Conservation (phyloP, 1,140 invertebrate species). For the Dufourea novaeangliae region DNA sequence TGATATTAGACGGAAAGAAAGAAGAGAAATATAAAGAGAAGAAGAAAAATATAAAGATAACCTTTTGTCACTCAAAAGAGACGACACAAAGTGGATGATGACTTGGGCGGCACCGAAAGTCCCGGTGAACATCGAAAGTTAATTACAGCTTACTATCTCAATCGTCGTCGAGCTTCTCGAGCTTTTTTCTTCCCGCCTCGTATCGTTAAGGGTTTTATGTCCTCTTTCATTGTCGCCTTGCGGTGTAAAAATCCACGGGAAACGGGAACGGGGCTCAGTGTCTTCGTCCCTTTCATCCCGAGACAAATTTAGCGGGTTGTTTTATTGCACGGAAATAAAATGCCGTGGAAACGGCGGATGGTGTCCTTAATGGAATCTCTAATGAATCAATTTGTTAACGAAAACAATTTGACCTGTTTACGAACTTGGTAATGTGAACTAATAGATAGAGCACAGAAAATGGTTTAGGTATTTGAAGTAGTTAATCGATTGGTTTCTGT, state of each 20-base stretch:
- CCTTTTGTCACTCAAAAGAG: neutral
- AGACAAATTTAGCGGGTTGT: constrained; percentile 27
- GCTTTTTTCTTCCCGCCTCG: constrained; percentile 29
- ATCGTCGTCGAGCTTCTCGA: constrained; percentile 19
- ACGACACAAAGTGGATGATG: constrained; percentile 33
- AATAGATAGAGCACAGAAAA: neutral
- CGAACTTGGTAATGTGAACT: neutral
- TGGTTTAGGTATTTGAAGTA: no score
- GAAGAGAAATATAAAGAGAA: neutral
- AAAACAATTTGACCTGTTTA: neutral
- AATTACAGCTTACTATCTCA: constrained; percentile 44
- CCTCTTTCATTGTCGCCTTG: constrained; percentile 37
- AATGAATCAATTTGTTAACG: neutral
- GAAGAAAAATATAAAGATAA: neutral
- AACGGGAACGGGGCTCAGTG: neutral
- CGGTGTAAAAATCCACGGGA: neutral
- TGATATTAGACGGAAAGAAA: neutral
- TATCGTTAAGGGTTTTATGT: constrained; percentile 53
- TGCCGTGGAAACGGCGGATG: neutral
- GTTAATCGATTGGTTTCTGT: no score
- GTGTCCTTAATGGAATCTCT: neutral
- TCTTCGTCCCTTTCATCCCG: constrained; percentile 8
- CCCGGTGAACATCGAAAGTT: constrained; percentile 42
- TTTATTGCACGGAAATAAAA: constrained; percentile 8
- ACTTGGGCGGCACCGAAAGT: constrained; percentile 31